Base-by-base conservation (phyloP, 2,888 invertebrate species). In the Bellardia pandia region DNA sequence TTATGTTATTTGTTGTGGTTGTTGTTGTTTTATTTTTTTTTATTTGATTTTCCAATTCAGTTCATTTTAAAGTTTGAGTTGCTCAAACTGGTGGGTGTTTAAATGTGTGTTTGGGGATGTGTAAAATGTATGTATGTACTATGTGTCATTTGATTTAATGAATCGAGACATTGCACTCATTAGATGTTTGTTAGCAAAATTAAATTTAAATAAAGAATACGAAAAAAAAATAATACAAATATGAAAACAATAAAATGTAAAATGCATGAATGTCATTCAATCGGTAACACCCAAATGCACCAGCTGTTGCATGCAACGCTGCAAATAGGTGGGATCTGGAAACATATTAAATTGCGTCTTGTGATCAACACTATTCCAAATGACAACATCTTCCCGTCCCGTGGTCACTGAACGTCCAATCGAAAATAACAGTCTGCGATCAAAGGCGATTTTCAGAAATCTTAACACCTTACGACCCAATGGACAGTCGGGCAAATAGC, bases 311-410 rank as follows among this genome's bases (percentile, higher is more conserved):
- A 94, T 93, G 85, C 93, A 93, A 79, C 94, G 95, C 90, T 96
- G 96, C 89, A 97, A 94, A 93, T 97, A 97, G 86, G 95, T 95
- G 4, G 95, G 95, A 94, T 97, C 97, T 2, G 97, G 97, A 93
- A 96, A 97, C 89, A 96, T 96, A 79, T 95, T 96, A 40, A 95
- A 94, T 93, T 96, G 96, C 84, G 97, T 97, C 93, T 97, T 97
- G 92, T 98, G 98, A 91, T 97, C 97, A 86, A 98, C 96, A 91
- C 96, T 96, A 92, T 97, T 97, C 99, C 99, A 99, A 66, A 98
- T 96, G 79, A 98, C 97, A 86, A 98, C 97, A 94, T 98, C 97
- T 92, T 97, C 96, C 90, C 97, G 96, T 0, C 98, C 98, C 0
- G 98, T 98, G 0, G 98, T 99, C 84, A 96, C 96, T 1, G 98